These are phyloP conservation scores for Noctua pronuba DNA, from an alignment of 2,888 invertebrate genomes.

Conservation along the genomic window DNA sequence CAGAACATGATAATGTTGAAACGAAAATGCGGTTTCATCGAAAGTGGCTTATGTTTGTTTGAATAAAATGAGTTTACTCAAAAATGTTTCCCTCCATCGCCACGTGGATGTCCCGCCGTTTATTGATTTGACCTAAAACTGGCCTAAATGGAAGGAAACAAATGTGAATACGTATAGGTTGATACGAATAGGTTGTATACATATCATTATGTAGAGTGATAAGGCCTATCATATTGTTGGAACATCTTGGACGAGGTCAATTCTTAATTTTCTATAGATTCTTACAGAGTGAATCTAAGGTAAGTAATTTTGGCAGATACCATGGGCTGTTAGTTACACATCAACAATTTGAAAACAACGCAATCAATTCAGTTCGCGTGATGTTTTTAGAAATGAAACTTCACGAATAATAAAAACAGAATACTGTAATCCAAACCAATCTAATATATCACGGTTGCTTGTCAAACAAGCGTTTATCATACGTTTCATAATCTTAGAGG, in stretches of 20 bases:
- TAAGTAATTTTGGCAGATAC: not conserved
- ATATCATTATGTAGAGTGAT: not conserved
- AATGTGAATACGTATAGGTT: not conserved
- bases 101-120: not conserved
- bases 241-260: not conserved
- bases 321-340: not conserved
- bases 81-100: not conserved
- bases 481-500: conserved; percentile 21
- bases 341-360: not conserved
- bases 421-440: conserved; percentile 14
- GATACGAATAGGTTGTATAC: too few species aligned
- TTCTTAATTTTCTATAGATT: conserved; percentile 1
- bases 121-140: conserved; percentile 35
- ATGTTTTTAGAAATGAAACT: conserved; percentile 9
- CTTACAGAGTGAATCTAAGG: not conserved
- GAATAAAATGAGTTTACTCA: not conserved
- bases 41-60: conserved; percentile 1
- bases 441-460: conserved; percentile 21
- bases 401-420: conserved; percentile 25
- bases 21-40: conserved; percentile 8
- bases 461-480: conserved; percentile 22
- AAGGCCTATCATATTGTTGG: not conserved
- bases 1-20: conserved; percentile 5
- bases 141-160: not conserved
- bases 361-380: not conserved